Evolutionary conservation across 2,113 vertebrate genomes (phyloP).

Genomic region (Gallinago undulata): DNA sequence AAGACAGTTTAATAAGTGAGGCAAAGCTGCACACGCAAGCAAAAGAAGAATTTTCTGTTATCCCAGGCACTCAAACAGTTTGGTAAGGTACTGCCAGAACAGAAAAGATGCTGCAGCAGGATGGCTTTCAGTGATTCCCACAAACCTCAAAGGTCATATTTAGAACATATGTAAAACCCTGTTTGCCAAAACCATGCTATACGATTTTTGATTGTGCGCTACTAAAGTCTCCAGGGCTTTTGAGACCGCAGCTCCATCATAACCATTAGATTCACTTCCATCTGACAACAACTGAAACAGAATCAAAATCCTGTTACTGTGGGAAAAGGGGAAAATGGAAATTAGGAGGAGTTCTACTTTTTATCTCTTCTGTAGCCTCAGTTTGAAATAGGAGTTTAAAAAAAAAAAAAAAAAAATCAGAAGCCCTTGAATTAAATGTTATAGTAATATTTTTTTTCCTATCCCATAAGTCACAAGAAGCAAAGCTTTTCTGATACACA

Average conservation of each 20-base stretch:
- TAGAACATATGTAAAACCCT: neutral
- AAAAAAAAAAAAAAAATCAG: neutral
- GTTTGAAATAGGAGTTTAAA: neutral
- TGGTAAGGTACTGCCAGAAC: too few species aligned
- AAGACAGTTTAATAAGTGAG: neutral
- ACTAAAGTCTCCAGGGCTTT: neutral
- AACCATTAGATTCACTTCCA: neutral
- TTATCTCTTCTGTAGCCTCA: neutral
- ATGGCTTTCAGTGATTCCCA: neutral
- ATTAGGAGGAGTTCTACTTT: neutral
- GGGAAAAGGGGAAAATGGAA: neutral
- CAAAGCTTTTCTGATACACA: neutral
- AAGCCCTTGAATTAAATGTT: neutral
- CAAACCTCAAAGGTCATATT: neutral
- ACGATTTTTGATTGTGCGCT: neutral
- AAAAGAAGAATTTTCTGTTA: neutral
- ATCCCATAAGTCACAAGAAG: neutral
- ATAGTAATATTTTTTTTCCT: neutral
- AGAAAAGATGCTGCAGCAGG: neutral
- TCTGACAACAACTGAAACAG: neutral
- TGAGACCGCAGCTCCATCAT: neutral
- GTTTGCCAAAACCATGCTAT: neutral
- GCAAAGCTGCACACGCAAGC: neutral
- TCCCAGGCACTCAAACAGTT: neutral
- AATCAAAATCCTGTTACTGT: neutral